A percentile compares a stretch with the other conserved stretches of the same genome.
Conservation (phyloP, 1,140 invertebrate species). For the Hermetia illucens region DNA sequence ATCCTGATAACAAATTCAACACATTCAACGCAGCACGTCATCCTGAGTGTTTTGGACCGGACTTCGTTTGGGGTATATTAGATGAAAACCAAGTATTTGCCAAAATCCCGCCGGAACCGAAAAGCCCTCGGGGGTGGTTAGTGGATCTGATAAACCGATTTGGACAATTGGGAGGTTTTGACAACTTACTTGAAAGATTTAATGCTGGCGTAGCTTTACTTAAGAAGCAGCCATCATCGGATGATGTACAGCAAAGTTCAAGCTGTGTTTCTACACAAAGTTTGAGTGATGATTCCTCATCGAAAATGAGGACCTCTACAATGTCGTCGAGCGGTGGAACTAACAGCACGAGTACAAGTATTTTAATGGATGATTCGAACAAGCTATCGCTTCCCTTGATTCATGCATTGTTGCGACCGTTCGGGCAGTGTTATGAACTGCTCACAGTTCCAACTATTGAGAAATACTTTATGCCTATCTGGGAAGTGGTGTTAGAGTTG, state of each 20-base stretch:
- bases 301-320: slow-evolving; percentile 2
- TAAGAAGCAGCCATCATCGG: slow-evolving; percentile 25
- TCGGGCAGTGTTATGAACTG: slow-evolving; percentile 84
- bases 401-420: slow-evolving; percentile 73
- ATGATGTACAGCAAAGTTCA: slow-evolving; percentile 20
- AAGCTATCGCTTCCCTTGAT: slow-evolving; percentile 64
- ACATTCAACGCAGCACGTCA: slow-evolving; percentile 74
- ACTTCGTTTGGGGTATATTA: slow-evolving; percentile 29
- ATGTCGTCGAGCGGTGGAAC: slow-evolving; percentile 20
- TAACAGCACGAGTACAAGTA: slow-evolving; percentile 20
- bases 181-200: slow-evolving; percentile 77
- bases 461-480: slow-evolving; percentile 86
- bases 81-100: slow-evolving; percentile 51
- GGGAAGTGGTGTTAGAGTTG: slow-evolving; percentile 84
- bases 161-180: slow-evolving; percentile 78
- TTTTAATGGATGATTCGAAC: slow-evolving; percentile 20
- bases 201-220: slow-evolving; percentile 31
- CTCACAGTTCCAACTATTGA: slow-evolving; percentile 79
- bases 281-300: slow-evolving; percentile 4
- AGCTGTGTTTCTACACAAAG: slow-evolving; percentile 1
- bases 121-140: slow-evolving; percentile 78
- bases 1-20: slow-evolving; percentile 91
- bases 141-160: slow-evolving; percentile 93
- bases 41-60: slow-evolving; percentile 55
- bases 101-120: slow-evolving; percentile 56